These are phyloP conservation scores for Idaea dimidiata DNA, from an alignment of 2,888 invertebrate genomes.

Conservation along the genomic window DNA sequence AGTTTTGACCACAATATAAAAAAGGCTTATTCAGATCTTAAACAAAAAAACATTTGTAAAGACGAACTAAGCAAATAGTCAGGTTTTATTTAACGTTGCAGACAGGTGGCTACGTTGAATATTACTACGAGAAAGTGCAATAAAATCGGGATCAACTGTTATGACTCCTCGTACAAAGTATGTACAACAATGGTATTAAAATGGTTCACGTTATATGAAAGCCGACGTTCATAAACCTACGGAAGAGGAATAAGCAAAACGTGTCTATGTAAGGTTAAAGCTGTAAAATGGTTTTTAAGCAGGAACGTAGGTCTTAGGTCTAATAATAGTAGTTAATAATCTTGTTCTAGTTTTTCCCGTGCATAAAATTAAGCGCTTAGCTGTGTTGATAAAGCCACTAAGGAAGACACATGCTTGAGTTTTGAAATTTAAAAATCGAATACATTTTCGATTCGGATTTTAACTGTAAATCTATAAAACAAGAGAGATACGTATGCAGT, in stretches of 20 bases:
- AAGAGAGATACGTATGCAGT: not conserved
- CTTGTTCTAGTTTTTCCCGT: too few relatives aligned
- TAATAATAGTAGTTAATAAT: too few relatives aligned
- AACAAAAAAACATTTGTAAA: conserved; percentile 4
- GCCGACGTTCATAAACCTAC: conserved; percentile 7
- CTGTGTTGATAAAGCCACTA: too few relatives aligned
- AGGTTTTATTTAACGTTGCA: conserved; percentile 21
- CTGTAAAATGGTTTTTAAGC: too few relatives aligned
- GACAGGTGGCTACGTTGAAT: conserved; percentile 46
- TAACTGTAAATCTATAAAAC: not conserved
- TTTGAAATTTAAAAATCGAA: too few relatives aligned
- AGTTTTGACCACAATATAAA: not conserved
- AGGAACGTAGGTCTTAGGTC: too few relatives aligned
- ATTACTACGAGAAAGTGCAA: conserved; percentile 63
- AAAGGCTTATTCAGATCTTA: not conserved
- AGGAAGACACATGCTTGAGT: too few relatives aligned
- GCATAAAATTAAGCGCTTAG: too few relatives aligned
- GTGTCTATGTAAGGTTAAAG: conserved; percentile 2
- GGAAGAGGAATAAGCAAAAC: conserved; percentile 8
- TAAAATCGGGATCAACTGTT: conserved; percentile 74
- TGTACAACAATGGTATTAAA: conserved; percentile 64
- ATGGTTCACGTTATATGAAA: conserved; percentile 44
- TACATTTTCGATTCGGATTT: not conserved
- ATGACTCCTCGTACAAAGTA: conserved; percentile 59
- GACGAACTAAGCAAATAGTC: conserved; percentile 4